Evolutionary conservation across 2,797 vertebrate species (phyloP).

Genomic region (Nannoperca obscura): DNA sequence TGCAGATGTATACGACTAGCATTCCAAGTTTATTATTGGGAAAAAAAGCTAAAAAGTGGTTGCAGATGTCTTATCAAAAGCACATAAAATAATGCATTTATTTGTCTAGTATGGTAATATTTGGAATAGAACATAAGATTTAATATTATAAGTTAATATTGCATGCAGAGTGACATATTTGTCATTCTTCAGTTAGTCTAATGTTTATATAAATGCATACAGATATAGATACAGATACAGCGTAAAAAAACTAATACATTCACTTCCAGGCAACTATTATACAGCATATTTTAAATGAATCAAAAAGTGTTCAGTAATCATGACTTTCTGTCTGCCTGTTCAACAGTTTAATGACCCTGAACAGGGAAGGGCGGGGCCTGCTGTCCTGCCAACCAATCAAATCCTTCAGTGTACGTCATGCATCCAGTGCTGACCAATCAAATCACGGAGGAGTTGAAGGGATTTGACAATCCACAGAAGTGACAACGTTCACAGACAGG

Average conservation of each 20-base stretch:
- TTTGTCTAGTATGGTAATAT: too few species aligned
- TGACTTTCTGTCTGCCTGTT: neutral
- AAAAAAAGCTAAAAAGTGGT: too few species aligned
- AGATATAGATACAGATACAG: neutral
- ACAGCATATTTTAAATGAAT: neutral
- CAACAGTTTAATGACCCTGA: slow-evolving; percentile 24
- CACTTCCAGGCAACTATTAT: too few species aligned
- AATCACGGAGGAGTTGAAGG: neutral
- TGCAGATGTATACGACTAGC: neutral
- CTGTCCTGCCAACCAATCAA: slow-evolving; percentile 50
- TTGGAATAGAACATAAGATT: neutral
- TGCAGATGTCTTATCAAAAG: neutral
- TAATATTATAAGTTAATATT: too few species aligned
- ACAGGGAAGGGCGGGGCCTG: neutral
- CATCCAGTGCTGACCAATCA: slow-evolving; percentile 59
- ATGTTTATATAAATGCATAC: neutral
- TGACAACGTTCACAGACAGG: neutral
- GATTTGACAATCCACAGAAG: slow-evolving; percentile 3
- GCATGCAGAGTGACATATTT: neutral
- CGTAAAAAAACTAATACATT: neutral
- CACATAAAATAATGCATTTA: neutral
- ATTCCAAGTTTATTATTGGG: neutral
- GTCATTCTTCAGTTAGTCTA: neutral
- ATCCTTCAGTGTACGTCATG: neutral
- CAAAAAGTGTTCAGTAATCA: neutral